Percentiles rank a stretch among this genome's conserved stretches.
Conservation (phyloP, 2,797 vertebrate genomes). For the Leuciscus waleckii region DNA sequence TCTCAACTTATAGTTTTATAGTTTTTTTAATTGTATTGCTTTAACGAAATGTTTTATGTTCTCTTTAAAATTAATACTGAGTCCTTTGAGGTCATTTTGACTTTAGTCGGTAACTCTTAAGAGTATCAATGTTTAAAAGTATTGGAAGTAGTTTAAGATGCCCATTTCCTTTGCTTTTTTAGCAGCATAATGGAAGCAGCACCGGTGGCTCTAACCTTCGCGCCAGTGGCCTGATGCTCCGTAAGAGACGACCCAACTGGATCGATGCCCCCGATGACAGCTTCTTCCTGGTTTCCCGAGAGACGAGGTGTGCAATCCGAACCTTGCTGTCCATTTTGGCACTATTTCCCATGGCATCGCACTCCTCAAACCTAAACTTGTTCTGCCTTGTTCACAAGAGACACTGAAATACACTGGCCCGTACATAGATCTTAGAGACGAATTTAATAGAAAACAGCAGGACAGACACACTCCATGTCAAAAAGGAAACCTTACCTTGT, state of each 20-base stretch:
- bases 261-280: slow-evolving; percentile 97
- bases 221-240: slow-evolving; percentile 77
- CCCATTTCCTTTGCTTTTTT: slow-evolving; percentile 11
- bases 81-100: not conserved
- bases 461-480: slow-evolving; percentile 26
- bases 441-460: slow-evolving; percentile 38
- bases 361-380: slow-evolving; percentile 31
- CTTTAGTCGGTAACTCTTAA: not conserved
- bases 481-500: slow-evolving; percentile 39
- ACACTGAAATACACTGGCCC: slow-evolving; percentile 3
- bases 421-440: not conserved
- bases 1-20: not conserved
- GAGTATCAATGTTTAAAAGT: not conserved
- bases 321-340: slow-evolving; percentile 25
- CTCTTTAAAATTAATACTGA: not conserved
- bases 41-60: not conserved
- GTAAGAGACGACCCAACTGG: slow-evolving; percentile 94
- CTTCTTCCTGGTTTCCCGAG: slow-evolving; percentile 97
- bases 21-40: not conserved
- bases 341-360: slow-evolving; percentile 25
- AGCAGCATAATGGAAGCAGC: slow-evolving; percentile 81
- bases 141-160: slow-evolving; percentile 2
- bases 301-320: slow-evolving; percentile 90
- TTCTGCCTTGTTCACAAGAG: slow-evolving; percentile 21
- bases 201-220: slow-evolving; percentile 70